Conservation (phyloP, 2,113 vertebrate species). For the Ciconia stormi region DNA sequence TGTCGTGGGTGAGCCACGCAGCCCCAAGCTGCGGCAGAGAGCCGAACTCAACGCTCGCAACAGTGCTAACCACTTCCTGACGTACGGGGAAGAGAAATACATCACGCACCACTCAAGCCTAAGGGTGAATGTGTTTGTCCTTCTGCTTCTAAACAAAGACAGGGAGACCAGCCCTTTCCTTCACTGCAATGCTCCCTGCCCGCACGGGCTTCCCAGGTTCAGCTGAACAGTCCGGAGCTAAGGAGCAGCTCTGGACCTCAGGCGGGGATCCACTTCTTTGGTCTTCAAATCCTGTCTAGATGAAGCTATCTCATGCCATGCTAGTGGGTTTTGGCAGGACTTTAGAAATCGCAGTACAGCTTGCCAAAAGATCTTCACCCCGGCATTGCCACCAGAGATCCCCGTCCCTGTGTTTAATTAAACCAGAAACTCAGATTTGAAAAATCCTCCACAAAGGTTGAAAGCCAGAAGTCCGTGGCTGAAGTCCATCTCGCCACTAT, state of each 20-base stretch:
- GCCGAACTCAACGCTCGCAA: not conserved
- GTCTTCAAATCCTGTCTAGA: not conserved
- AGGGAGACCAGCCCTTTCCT: not conserved
- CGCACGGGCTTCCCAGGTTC: not conserved
- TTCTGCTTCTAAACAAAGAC: not conserved
- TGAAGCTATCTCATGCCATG: not conserved
- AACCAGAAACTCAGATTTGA: not conserved
- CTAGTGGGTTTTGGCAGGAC: not conserved
- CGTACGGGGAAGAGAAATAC: not conserved
- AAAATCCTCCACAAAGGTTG: not conserved
- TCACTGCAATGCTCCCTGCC: not conserved
- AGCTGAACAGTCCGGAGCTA: not conserved
- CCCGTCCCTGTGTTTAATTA: not conserved
- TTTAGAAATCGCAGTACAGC: not conserved
- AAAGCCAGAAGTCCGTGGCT: not conserved
- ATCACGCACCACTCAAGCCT: not conserved
- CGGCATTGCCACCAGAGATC: not conserved
- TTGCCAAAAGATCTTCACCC: not conserved
- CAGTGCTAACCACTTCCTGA: not conserved
- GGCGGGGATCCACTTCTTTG: not conserved
- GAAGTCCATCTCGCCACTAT: not conserved
- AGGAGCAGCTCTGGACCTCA: not conserved
- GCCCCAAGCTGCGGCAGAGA: not conserved
- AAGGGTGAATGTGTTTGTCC: not conserved
- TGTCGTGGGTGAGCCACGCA: not conserved